phyloP scores from a whole-genome alignment of 2,888 invertebrate genomes.

The Apodemia hepburni region DNA sequence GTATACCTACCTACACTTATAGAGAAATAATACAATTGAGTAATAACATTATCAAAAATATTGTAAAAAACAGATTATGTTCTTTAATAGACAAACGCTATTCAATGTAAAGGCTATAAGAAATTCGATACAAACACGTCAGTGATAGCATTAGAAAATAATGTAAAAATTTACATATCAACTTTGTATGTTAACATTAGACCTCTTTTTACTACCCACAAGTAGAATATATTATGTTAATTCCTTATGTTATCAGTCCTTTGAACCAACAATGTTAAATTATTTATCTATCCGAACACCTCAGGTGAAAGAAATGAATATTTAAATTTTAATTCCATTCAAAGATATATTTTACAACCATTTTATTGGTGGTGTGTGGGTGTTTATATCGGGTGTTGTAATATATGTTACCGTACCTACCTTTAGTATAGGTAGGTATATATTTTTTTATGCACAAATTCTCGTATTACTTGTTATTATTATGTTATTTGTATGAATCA shows the following conservation, averaged over 20 bases:
- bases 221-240: constrained; percentile 10
- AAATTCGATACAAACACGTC: neutral
- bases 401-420: neutral
- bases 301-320: constrained; percentile 15
- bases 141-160: constrained; percentile 10
- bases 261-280: constrained; percentile 9
- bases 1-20: too few relatives aligned
- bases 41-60: too few relatives aligned
- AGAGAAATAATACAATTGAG: too few relatives aligned
- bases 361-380: constrained; percentile 10
- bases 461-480: too few relatives aligned
- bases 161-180: constrained; percentile 1
- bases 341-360: constrained; percentile 1
- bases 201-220: constrained; percentile 4
- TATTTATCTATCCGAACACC: constrained; percentile 14
- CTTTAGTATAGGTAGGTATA: neutral
- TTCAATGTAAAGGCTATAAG: too few relatives aligned
- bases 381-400: constrained; percentile 3
- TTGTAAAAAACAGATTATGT: too few relatives aligned
- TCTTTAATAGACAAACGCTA: neutral
- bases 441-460: too few relatives aligned
- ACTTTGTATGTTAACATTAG: constrained; percentile 11
- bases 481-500: too few relatives aligned
- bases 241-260: constrained; percentile 9
- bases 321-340: constrained; percentile 14